Conservation (phyloP, 2,888 invertebrate genomes). For the Melinaea menophilus region DNA sequence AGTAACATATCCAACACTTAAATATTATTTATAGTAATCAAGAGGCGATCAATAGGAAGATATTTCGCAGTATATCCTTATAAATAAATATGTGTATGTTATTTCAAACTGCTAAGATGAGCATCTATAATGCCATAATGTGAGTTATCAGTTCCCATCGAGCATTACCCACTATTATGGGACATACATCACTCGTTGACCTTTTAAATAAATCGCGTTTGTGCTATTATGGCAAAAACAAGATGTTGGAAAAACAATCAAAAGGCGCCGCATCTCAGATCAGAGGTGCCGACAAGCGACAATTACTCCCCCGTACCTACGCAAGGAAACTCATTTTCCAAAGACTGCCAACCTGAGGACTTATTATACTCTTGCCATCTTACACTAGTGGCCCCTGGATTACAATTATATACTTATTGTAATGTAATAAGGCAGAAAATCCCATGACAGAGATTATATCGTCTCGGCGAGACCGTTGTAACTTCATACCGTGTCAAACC, state of each 20-base stretch:
- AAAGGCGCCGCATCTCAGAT: constrained; percentile 64
- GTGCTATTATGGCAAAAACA: constrained; percentile 52
- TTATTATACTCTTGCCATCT: constrained; percentile 58
- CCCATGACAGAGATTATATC: constrained; percentile 7
- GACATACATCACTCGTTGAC: constrained; percentile 34
- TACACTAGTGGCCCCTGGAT: constrained; percentile 17
- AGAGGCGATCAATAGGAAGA: too few relatives aligned
- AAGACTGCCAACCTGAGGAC: constrained; percentile 65
- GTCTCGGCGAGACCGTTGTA: constrained; percentile 32
- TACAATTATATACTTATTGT: neutral
- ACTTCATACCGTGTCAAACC: constrained; percentile 35
- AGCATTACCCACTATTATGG: constrained; percentile 19
- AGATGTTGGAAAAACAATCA: constrained; percentile 70
- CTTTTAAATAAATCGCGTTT: constrained; percentile 64
- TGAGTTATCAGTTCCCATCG: neutral
- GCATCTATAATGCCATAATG: neutral
- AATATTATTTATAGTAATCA: too few relatives aligned
- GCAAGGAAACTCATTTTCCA: constrained; percentile 76
- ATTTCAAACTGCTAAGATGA: neutral
- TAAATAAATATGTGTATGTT: too few relatives aligned
- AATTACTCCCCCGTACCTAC: constrained; percentile 55
- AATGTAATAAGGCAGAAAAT: constrained; percentile 35
- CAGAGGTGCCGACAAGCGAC: constrained; percentile 57
- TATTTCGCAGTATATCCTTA: too few relatives aligned
- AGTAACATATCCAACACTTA: too few relatives aligned